phyloP scores from a whole-genome alignment of 2,888 invertebrate genomes.

The Himalopsyche kuldschensis region DNA sequence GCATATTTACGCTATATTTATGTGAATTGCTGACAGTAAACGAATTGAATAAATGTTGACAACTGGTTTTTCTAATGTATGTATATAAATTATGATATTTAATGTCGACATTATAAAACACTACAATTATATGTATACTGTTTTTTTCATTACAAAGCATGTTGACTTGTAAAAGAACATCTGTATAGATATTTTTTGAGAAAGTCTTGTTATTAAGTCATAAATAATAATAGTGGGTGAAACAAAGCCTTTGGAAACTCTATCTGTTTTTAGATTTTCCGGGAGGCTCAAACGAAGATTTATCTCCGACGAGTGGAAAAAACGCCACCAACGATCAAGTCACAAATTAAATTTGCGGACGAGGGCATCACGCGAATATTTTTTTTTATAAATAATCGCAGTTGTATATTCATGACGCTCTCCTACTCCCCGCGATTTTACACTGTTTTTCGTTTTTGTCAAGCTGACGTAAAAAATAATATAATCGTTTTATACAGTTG shows the following conservation, averaged over 20 bases:
- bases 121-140: no score
- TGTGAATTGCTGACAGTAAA: no score
- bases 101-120: no score
- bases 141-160: no score
- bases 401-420: background rate
- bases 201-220: no score
- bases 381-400: conserved; percentile 16
- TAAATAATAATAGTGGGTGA: no score
- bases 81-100: no score
- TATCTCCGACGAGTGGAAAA: conserved; percentile 15
- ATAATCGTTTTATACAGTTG: background rate
- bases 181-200: no score
- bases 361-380: conserved; percentile 5
- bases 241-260: background rate
- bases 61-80: no score
- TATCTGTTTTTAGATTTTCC: background rate
- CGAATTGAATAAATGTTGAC: no score
- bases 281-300: conserved; percentile 28
- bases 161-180: no score
- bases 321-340: background rate
- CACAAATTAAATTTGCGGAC: conserved; percentile 30
- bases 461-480: background rate
- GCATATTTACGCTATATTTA: no score
- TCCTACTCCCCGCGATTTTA: background rate
- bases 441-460: background rate